Evolutionary conservation across 2,113 vertebrate species (phyloP).

Genomic region (Ahaetulla prasina): DNA sequence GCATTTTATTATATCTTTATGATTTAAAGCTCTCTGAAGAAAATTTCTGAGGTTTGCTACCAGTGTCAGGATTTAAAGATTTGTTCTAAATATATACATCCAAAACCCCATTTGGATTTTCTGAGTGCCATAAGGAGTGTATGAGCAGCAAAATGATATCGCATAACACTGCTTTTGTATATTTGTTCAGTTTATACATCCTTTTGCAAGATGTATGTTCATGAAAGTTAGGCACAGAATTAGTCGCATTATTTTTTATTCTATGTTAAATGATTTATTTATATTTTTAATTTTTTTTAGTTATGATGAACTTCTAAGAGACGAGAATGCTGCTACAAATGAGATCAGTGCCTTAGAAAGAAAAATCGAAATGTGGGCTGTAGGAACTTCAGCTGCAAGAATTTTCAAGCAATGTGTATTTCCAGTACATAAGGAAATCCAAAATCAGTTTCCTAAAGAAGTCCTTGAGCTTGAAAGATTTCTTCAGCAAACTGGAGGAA

Average conservation of each 20-base stretch:
- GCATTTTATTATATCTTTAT: not conserved
- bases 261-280: not conserved
- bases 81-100: not conserved
- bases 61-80: not conserved
- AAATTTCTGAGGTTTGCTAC: slow-evolving; percentile 36
- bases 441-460: slow-evolving; percentile 72
- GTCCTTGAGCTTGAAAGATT: slow-evolving; percentile 82
- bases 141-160: not conserved
- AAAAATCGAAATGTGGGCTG: slow-evolving; percentile 81
- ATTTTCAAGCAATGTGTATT: slow-evolving; percentile 58
- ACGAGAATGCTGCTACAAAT: slow-evolving; percentile 76
- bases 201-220: not conserved
- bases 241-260: not conserved
- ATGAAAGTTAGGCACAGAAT: not conserved
- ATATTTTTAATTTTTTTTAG: slow-evolving; percentile 59
- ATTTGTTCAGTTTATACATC: not conserved
- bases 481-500: slow-evolving; percentile 80
- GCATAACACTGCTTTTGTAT: not conserved
- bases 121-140: not conserved
- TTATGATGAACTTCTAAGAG: slow-evolving; percentile 83
- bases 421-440: slow-evolving; percentile 38
- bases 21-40: slow-evolving; percentile 20
- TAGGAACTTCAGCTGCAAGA: slow-evolving; percentile 58
- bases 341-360: slow-evolving; percentile 80
- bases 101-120: not conserved